Conservation (phyloP, 35 echinoderm and acorn worm genomes). For the Stichopus chloronotus region DNA sequence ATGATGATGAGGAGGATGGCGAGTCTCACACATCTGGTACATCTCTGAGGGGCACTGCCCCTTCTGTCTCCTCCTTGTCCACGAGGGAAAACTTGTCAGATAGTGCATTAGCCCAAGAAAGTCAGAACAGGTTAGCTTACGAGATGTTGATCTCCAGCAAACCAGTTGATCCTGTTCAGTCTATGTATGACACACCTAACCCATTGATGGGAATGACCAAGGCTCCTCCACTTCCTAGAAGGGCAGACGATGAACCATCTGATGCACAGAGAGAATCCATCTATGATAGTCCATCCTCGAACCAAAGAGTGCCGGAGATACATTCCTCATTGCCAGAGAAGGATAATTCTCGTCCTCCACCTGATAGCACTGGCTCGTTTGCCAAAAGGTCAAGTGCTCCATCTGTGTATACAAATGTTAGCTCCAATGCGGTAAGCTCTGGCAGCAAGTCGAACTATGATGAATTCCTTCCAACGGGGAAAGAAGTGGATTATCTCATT, state of each 20-base stretch:
- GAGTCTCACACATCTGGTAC: not conserved
- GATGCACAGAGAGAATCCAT: slow-evolving; percentile 22
- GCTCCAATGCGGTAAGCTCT: not conserved
- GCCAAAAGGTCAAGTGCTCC: not conserved
- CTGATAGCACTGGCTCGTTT: not conserved
- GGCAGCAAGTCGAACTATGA: not conserved
- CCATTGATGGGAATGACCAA: not conserved
- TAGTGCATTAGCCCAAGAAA: not conserved
- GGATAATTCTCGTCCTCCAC: not conserved
- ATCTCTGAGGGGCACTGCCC: not conserved
- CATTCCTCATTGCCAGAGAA: not conserved
- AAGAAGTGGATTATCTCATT: not conserved
- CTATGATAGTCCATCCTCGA: slow-evolving; percentile 42
- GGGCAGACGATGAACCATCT: not conserved
- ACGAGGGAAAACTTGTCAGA: not conserved
- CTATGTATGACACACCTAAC: not conserved
- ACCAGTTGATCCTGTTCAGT: not conserved
- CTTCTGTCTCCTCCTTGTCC: not conserved
- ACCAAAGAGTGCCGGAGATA: not conserved
- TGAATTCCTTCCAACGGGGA: not conserved
- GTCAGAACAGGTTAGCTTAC: not conserved
- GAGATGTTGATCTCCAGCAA: not conserved
- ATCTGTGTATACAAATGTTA: slow-evolving; percentile 37
- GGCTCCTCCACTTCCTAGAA: not conserved
- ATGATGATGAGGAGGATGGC: not conserved